Base-by-base conservation (phyloP, 2,888 invertebrate genomes). In the Euproctis similis region DNA sequence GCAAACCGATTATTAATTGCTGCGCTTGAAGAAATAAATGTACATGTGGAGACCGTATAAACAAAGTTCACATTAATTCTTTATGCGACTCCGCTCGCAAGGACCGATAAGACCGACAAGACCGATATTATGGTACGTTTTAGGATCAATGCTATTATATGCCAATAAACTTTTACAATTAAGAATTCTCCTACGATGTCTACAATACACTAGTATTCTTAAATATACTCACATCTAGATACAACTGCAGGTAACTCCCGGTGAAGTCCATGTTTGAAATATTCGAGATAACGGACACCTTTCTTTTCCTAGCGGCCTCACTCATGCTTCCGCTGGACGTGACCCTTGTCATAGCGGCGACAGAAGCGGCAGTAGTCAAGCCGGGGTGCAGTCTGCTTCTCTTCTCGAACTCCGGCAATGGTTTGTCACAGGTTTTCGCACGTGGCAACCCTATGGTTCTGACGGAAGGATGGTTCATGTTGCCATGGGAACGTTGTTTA, bases 191-290 rank as follows among this genome's bases (percentile, higher is more conserved):
- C 16, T 4, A 5, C 7, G 16, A 5, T 16, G 4, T 16, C 16
- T 5, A 16, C 4, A 16, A 16, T 4, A 16, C 16, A n/a, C n/a
- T n/a, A n/a, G n/a, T n/a, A n/a, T n/a, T n/a, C n/a, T n/a, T n/a
- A 19, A 19, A 19, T 10, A 9, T 31, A 51, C 85, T 72, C 63
- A 89, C 89, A 67, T 88, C 88, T 39, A 91, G 77, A 63, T 90
- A 90, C 33, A 92, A 77, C 56, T 90, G 90, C 35, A 91, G 70
- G 58, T 89, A 90, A 47, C 91, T 91, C 39, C 91, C 91, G 17
- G 89, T 90, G 64, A 92, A 91, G 68, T 92, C 91, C 87, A 91
- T 87, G 46, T 89, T 87, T 1, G 91, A 91, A 43, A 90, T 87
- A 58, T 89, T 90, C 9, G 91, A 90, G 46, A 91, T 88, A 18